Conservation (phyloP, 2,888 invertebrate genomes). For the Synergus japonicus region DNA sequence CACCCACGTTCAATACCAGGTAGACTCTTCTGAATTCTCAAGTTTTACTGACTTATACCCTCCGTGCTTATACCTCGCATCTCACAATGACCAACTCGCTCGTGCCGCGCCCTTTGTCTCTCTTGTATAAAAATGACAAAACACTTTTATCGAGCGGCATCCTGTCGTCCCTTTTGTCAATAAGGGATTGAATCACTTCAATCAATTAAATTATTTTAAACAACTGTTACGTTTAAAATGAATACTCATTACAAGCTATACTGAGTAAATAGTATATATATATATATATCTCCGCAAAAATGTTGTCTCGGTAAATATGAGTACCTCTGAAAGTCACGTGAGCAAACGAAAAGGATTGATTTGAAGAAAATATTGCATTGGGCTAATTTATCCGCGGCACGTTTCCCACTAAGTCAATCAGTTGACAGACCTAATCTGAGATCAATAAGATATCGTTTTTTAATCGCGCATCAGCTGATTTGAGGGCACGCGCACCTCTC, state of each 20-base stretch:
- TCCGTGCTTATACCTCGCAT: not conserved
- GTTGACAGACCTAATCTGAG: slow-evolving; percentile 7
- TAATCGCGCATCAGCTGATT: not conserved
- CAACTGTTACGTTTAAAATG: no score
- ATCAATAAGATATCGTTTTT: slow-evolving; percentile 1
- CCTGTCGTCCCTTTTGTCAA: not conserved
- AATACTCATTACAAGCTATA: no score
- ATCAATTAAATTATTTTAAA: not conserved
- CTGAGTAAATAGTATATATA: not conserved
- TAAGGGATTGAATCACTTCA: no score
- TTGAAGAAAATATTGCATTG: slow-evolving; percentile 1
- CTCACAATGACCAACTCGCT: slow-evolving; percentile 47
- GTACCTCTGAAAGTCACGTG: not conserved
- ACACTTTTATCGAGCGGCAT: slow-evolving; percentile 61
- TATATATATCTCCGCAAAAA: not conserved
- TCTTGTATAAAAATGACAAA: slow-evolving; percentile 67
- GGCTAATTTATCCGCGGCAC: not conserved
- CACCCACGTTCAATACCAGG: slow-evolving; percentile 69
- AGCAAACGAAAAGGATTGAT: not conserved
- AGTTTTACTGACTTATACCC: not conserved
- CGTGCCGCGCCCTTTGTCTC: slow-evolving; percentile 51
- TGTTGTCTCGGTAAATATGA: slow-evolving; percentile 4
- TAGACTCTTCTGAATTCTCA: slow-evolving; percentile 53
- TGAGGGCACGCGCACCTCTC: not conserved
- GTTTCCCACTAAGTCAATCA: not conserved